Conservation (phyloP, 2,888 invertebrate species). For the Netelia inedita region DNA sequence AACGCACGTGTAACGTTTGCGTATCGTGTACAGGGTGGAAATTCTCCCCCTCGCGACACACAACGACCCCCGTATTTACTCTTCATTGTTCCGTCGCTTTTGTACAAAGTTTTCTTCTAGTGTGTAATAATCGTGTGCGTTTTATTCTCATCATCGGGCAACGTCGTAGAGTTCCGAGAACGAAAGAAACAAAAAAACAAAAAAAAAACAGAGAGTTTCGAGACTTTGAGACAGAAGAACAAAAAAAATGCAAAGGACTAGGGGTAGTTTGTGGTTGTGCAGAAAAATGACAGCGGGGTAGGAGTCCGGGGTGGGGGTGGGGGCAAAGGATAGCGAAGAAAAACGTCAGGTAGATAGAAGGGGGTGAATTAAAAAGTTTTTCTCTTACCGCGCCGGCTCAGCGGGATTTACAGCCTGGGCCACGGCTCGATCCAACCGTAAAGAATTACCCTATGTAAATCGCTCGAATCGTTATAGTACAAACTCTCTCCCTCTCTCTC, state of each 20-base stretch:
- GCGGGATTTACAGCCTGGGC: slow-evolving; percentile 51
- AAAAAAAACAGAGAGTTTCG: slow-evolving; percentile 34
- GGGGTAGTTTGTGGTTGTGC: slow-evolving; percentile 30
- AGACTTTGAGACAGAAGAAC: slow-evolving; percentile 21
- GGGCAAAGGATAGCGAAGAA: slow-evolving; percentile 52
- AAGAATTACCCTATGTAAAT: slow-evolving; percentile 79
- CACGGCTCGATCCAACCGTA: slow-evolving; percentile 62
- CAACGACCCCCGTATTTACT: slow-evolving; percentile 39
- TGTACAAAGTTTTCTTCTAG: slow-evolving; percentile 23
- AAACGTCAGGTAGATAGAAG: slow-evolving; percentile 42
- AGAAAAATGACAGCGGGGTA: slow-evolving; percentile 58
- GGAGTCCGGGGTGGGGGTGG: slow-evolving; percentile 30
- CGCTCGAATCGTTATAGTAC: slow-evolving; percentile 77
- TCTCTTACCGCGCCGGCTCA: slow-evolving; percentile 66
- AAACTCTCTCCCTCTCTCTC: slow-evolving; percentile 73
- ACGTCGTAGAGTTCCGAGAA: slow-evolving; percentile 5
- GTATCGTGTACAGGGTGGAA: neutral
- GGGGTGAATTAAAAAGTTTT: slow-evolving; percentile 73
- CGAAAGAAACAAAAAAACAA: slow-evolving; percentile 27
- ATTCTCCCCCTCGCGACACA: neutral
- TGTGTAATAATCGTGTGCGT: slow-evolving; percentile 21
- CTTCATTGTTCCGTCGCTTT: slow-evolving; percentile 29
- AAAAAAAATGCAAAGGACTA: slow-evolving; percentile 14
- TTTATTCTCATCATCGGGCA: slow-evolving; percentile 53
- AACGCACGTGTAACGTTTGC: slow-evolving; percentile 22